Conservation (phyloP, 1,140 invertebrate genomes). For the Ceratosolen solmsi region DNA sequence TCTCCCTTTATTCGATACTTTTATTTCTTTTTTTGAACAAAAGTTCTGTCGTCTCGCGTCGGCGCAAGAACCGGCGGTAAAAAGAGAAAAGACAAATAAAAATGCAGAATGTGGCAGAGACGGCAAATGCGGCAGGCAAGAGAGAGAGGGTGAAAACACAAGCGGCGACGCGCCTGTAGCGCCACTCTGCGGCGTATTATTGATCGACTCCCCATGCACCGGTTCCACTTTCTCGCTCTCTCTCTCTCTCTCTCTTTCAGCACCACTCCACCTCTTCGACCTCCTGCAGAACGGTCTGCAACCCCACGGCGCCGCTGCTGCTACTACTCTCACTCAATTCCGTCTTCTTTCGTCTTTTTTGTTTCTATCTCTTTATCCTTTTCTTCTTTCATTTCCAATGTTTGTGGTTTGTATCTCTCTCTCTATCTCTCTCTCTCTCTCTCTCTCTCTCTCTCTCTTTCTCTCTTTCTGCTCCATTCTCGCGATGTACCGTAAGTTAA, state of each 20-base stretch:
- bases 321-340: slow-evolving; percentile 45
- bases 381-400: slow-evolving; percentile 5
- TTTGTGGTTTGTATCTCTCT: neutral
- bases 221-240: slow-evolving; percentile 15
- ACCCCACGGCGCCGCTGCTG: slow-evolving; percentile 31
- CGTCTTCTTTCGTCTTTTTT: slow-evolving; percentile 51
- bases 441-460: neutral
- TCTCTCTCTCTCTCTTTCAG: neutral
- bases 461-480: no score
- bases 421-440: no score
- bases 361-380: slow-evolving; percentile 41
- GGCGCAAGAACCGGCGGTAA: neutral
- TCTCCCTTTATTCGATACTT: neutral
- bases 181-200: slow-evolving; percentile 68
- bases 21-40: slow-evolving; percentile 16
- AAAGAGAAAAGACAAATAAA: slow-evolving; percentile 21
- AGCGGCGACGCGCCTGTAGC: slow-evolving; percentile 56
- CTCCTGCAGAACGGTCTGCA: neutral
- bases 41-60: slow-evolving; percentile 5
- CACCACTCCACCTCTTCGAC: neutral
- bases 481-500: neutral
- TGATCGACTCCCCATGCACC: slow-evolving; percentile 63
- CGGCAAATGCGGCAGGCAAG: neutral
- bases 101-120: slow-evolving; percentile 2
- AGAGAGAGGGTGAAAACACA: neutral